A percentile compares a stretch with the other conserved stretches of the same genome.
Evolutionary conservation across 2,888 invertebrate genomes (phyloP).

Genomic region (Phania funesta): DNA sequence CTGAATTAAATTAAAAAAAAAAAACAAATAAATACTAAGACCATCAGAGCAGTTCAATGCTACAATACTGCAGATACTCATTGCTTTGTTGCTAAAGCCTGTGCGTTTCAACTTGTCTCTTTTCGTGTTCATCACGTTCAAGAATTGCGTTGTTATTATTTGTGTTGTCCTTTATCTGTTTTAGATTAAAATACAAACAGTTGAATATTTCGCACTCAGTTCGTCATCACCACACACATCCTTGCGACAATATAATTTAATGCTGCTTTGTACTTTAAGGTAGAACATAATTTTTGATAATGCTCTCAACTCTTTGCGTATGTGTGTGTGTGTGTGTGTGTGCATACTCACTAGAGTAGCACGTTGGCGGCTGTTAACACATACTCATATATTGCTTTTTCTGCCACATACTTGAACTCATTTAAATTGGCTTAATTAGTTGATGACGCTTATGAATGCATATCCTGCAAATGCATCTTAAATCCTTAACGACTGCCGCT

Average conservation of each 20-base stretch:
- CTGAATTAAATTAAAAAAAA: neutral
- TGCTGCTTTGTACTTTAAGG: neutral
- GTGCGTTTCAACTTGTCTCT: conserved; percentile 7
- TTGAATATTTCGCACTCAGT: conserved; percentile 8
- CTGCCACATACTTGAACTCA: conserved; percentile 58
- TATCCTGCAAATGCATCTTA: conserved; percentile 49
- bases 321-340: neutral
- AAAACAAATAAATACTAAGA: conserved; percentile 44
- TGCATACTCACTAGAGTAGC: neutral
- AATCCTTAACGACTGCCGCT: conserved; percentile 47
- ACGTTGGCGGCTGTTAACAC: neutral
- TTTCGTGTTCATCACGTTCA: conserved; percentile 24
- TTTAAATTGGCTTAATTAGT: conserved; percentile 70
- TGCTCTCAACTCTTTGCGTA: neutral
- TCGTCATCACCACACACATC: conserved; percentile 14
- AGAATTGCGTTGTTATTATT: conserved; percentile 13
- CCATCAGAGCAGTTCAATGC: conserved; percentile 17
- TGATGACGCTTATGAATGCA: conserved; percentile 63
- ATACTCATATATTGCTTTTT: conserved; percentile 18
- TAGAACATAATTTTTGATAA: conserved; percentile 36
- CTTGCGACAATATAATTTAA: conserved; percentile 10
- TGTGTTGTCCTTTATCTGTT: conserved; percentile 48
- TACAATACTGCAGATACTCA: conserved; percentile 7
- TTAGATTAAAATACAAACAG: conserved; percentile 35
- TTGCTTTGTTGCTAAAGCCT: neutral